These are phyloP conservation scores for Gerosis bhagava DNA, from an alignment of 2,888 invertebrate genomes.

Conservation along the genomic window DNA sequence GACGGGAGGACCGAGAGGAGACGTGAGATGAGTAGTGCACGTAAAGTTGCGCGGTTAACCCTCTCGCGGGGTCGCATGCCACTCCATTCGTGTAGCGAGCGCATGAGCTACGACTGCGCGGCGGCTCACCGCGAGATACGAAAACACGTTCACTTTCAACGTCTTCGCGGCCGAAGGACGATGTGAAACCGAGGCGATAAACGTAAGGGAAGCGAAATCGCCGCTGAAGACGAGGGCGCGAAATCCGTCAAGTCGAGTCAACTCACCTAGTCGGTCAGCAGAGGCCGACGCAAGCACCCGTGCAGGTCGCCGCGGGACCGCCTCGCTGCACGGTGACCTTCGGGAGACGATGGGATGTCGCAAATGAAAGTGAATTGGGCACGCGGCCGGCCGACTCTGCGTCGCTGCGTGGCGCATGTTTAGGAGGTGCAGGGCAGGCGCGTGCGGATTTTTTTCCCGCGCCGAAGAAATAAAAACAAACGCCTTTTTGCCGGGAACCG, in stretches of 20 bases:
- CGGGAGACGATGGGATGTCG: conserved; percentile 77
- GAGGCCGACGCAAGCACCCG: conserved; percentile 68
- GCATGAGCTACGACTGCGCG: conserved; percentile 52
- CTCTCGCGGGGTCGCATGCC: conserved; percentile 44
- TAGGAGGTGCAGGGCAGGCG: conserved; percentile 81
- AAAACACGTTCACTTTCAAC: conserved; percentile 56
- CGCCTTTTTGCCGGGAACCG: conserved; percentile 74
- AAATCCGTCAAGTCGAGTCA: conserved; percentile 67
- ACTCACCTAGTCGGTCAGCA: conserved; percentile 76
- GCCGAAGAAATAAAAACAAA: conserved; percentile 81
- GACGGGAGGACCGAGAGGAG: conserved; percentile 39
- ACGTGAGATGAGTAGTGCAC: conserved; percentile 51
- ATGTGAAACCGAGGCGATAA: conserved; percentile 67
- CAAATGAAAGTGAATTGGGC: conserved; percentile 82
- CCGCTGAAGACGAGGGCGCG: conserved; percentile 61
- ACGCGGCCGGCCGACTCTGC: conserved; percentile 76
- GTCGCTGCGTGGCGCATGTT: conserved; percentile 83
- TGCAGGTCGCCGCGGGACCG: conserved; percentile 38
- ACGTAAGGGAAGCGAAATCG: conserved; percentile 62
- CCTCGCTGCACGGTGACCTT: conserved; percentile 74
- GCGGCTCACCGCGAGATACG: conserved; percentile 48
- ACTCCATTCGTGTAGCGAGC: conserved; percentile 42
- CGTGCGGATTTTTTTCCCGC: conserved; percentile 77
- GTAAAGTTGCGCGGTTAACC: conserved; percentile 67
- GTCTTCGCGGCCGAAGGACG: conserved; percentile 68